Base-by-base conservation (phyloP, 2,797 vertebrate genomes). In the Taeniopygia guttata region DNA sequence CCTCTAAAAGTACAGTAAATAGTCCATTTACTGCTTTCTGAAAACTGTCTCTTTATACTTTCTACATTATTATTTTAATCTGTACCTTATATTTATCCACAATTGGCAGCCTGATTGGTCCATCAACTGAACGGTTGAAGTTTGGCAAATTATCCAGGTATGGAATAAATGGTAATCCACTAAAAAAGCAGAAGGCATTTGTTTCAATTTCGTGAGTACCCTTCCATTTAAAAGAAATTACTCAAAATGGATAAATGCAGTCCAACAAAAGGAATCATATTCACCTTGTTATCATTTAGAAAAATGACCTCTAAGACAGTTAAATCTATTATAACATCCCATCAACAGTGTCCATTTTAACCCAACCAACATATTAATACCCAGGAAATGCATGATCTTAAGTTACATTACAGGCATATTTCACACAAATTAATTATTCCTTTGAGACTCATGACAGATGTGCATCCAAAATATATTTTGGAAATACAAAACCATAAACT, bases 51-150 rank as follows among this genome's bases (percentile, higher is more conserved):
- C 15, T 49, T 76, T 54, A 72, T 40, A 75, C 17, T 73, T 80
- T 34, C n/a, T 48, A 20, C n/a, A 27, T 34, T 80, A 48, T 84
- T 83, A 75, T 79, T 90, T 95, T 82, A 64, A 90, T 94, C 46
- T n/a, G 46, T 97, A 99, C 99, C 99, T 99, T 99, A 94, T 99
- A 99, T 95, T 99, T 99, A 97, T 99, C 99, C 96, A 99, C 99
- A 68, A 99, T 99, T 89, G 99, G 99, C 98, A 99, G 98, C 96
- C 99, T 98, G 97, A 99, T 98, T 43, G 99, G 99, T 96, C 99
- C 99, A 79, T 99, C 98, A 80, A 97, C 98, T 87, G 99, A 99
- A 98, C 99, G 99, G 98, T 98, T 98, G 95, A 99, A 99, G 97
- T 98, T 98, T 98, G 99, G 99, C 98, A 99, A 98, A 97, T 98